Evolutionary conservation across 2,888 invertebrate species (phyloP), one percentile per base, ranked within the genome.

Genomic region (Liodrosophila aerea): DNA sequence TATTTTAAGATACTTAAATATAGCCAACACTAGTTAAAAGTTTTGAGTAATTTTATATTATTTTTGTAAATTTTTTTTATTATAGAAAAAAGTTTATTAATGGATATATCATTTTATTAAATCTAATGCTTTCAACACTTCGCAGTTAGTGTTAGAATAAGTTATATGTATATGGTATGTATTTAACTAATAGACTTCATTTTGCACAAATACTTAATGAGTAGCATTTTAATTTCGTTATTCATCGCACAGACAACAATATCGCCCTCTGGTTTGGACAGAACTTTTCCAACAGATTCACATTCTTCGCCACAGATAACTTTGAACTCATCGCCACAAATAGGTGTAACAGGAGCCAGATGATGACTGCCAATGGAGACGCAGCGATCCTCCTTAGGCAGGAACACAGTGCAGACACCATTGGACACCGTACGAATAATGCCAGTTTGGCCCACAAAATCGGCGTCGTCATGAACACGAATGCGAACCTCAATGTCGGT

Each of bases 281-380:
- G 92, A 57, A 99, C 92, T 65, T 93, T 93, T 0, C 98, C 98
- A 1, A 95, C 95, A 5, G 95, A 93, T 88, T 98, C 98, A 43
- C 97, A 92, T 85, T 97, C 96, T 75, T 98, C 98, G 29, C 99
- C 98, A 58, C 94, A 92, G 64, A 97, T 95, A n/a, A 97, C 95
- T 90, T 95, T 95, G 76, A 98, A 97, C 71, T 93, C 93, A 89
- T 99, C 98, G 4, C 95, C 95, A 62, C 94, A 93, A 81, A 94
- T 93, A 7, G 99, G 99, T 68, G 93, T 92, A 2, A 98, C 95
- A 2, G 99, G 98, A 87, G 96, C 96, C 85, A 99, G 91, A 89
- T 96, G 94, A 81, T 97, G 96, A 63, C 95, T 94, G 53, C 94
- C 92, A 76, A 98, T 94, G 80, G 95, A 96, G 41, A 98, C 95